A percentile compares a stretch with the other conserved stretches of the same genome.
Evolutionary conservation across 2,797 vertebrate genomes (phyloP).

Genomic region (Xyrichtys novacula): DNA sequence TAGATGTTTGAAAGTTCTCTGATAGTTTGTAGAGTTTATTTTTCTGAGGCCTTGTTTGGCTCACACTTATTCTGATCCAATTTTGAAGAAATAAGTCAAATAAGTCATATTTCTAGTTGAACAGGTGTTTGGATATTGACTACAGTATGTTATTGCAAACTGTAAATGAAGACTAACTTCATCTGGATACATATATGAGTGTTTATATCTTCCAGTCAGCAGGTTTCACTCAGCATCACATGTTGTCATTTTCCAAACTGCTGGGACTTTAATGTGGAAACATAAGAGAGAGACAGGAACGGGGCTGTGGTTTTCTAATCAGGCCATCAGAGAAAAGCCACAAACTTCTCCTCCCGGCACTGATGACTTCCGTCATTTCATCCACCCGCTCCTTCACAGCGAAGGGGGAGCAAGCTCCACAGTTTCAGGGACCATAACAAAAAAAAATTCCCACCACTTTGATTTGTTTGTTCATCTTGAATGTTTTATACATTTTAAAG

Average conservation of each 20-base stretch:
- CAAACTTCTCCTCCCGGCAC: constrained; percentile 46
- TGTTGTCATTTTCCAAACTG: not conserved
- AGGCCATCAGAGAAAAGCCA: constrained; percentile 42
- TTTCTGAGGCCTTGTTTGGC: too few species aligned
- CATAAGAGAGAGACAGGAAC: constrained; percentile 28
- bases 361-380: constrained; percentile 67
- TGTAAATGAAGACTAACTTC: too few species aligned
- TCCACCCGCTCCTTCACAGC: not conserved
- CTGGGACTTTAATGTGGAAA: constrained; percentile 4
- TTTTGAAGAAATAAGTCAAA: too few species aligned
- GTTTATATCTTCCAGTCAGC: not conserved
- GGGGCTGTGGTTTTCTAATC: constrained; percentile 56
- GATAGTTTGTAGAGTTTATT: too few species aligned
- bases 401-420: not conserved
- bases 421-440: not conserved
- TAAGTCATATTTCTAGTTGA: too few species aligned
- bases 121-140: too few species aligned
- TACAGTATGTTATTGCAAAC: too few species aligned
- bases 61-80: too few species aligned
- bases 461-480: not conserved
- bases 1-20: too few species aligned
- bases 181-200: not conserved
- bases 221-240: not conserved
- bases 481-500: constrained; percentile 6
- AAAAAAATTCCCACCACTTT: not conserved